These are phyloP conservation scores for Excalfactoria chinensis DNA, from an alignment of 2,113 vertebrate species.

Conservation along the genomic window DNA sequence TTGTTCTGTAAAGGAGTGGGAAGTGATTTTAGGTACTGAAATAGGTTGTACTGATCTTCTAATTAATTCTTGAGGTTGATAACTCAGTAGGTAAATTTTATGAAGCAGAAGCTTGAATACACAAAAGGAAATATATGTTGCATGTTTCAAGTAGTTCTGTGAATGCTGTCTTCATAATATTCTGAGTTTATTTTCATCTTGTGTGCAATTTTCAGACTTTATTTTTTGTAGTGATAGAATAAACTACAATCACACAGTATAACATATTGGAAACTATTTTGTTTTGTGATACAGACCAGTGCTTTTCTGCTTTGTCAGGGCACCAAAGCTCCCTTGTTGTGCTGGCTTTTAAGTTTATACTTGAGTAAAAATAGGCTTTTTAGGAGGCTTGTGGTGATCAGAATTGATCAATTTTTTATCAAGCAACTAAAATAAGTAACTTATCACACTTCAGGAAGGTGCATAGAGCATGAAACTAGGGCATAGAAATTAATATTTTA, in stretches of 20 bases:
- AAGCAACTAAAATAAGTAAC: constrained; percentile 71
- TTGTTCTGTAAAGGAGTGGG: neutral
- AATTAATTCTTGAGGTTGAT: neutral
- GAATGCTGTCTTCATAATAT: neutral
- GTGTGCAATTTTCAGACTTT: neutral
- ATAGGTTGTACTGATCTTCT: neutral
- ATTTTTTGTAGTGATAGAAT: neutral
- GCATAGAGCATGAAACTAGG: constrained; percentile 59
- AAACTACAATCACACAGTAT: neutral
- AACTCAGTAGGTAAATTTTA: neutral
- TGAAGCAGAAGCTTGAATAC: neutral
- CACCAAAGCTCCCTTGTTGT: neutral
- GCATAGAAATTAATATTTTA: constrained; percentile 75
- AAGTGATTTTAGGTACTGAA: neutral
- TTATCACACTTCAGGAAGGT: constrained; percentile 11
- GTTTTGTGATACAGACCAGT: neutral
- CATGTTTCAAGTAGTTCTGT: constrained; percentile 14
- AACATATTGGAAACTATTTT: constrained; percentile 60
- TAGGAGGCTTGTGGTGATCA: constrained; percentile 56
- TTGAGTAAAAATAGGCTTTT: constrained; percentile 61
- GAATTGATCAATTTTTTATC: constrained; percentile 78
- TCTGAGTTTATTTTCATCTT: neutral
- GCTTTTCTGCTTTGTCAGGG: constrained; percentile 27
- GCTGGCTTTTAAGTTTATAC: constrained; percentile 48
- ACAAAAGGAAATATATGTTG: neutral